Evolutionary conservation across 2,113 vertebrate genomes (phyloP).

Genomic region (Notiomystis cincta): DNA sequence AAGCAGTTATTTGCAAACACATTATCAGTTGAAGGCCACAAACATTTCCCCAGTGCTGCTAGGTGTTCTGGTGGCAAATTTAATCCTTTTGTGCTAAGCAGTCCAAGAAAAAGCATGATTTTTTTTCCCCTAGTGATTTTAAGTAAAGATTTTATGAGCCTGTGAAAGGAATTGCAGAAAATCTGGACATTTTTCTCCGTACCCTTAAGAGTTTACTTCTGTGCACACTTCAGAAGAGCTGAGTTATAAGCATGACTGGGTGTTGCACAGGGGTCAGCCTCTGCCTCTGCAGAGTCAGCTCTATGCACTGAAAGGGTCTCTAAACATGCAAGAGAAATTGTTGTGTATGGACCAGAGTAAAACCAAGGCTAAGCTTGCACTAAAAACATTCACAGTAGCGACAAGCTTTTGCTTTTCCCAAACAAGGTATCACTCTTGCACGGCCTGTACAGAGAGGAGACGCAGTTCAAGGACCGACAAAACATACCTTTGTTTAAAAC

Average conservation of each 20-base stretch:
- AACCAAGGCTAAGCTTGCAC: background rate
- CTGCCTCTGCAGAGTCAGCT: background rate
- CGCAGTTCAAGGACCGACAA: background rate
- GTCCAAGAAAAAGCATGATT: background rate
- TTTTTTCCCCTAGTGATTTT: background rate
- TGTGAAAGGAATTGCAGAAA: background rate
- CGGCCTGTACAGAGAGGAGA: background rate
- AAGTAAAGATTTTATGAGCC: background rate
- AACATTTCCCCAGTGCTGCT: background rate
- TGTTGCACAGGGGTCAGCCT: background rate
- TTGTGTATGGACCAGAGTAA: background rate
- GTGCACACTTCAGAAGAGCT: background rate
- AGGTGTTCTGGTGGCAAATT: background rate
- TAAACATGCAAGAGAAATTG: background rate
- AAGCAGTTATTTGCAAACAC: background rate
- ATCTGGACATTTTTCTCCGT: background rate
- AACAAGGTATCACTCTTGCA: accelerated
- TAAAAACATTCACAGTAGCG: background rate
- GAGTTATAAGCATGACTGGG: background rate
- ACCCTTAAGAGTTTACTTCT: background rate
- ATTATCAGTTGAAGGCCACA: background rate
- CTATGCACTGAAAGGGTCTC: background rate
- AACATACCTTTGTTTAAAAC: background rate
- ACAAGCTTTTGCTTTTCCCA: background rate
- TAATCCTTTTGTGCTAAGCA: background rate